Percentiles rank a stretch among this genome's conserved stretches.
These are phyloP conservation scores for Microcaecilia unicolor DNA, from an alignment of 2,797 vertebrate genomes.

Conservation along the genomic window DNA sequence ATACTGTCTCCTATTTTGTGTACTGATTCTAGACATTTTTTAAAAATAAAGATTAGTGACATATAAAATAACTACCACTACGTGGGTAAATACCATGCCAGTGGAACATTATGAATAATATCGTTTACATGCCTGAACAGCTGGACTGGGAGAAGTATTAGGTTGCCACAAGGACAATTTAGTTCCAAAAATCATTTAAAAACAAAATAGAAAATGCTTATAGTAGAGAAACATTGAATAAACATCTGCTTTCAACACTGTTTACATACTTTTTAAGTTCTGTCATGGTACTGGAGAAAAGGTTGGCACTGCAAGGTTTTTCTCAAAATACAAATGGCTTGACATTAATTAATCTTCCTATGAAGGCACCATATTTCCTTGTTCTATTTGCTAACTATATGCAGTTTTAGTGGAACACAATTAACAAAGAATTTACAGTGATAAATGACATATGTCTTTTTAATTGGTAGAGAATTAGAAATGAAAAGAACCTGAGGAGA, in stretches of 20 bases:
- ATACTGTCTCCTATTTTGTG: not conserved
- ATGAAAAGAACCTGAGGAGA: not conserved
- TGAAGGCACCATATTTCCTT: not conserved
- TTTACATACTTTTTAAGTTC: not conserved
- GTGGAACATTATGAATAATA: too few relatives aligned
- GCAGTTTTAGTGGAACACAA: not conserved
- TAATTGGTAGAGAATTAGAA: slow-evolving; percentile 8
- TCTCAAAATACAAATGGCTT: not conserved
- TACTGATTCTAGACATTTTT: too few relatives aligned
- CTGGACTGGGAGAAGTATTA: too few relatives aligned
- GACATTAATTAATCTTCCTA: not conserved
- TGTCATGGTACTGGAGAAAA: not conserved
- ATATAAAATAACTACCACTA: not conserved
- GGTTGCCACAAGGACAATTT: too few relatives aligned
- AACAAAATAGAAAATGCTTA: too few relatives aligned
- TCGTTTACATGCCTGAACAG: too few relatives aligned
- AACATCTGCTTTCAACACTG: too few relatives aligned
- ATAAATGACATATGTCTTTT: slow-evolving; percentile 4
- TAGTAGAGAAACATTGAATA: too few relatives aligned
- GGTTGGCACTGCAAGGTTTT: not conserved
- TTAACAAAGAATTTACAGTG: not conserved
- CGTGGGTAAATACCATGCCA: not conserved
- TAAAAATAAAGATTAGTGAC: not conserved
- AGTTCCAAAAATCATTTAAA: too few relatives aligned
- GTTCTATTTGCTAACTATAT: slow-evolving; percentile 2